These are phyloP conservation scores for Microhierax caerulescens DNA, from an alignment of 2,797 vertebrate species.

Conservation along the genomic window DNA sequence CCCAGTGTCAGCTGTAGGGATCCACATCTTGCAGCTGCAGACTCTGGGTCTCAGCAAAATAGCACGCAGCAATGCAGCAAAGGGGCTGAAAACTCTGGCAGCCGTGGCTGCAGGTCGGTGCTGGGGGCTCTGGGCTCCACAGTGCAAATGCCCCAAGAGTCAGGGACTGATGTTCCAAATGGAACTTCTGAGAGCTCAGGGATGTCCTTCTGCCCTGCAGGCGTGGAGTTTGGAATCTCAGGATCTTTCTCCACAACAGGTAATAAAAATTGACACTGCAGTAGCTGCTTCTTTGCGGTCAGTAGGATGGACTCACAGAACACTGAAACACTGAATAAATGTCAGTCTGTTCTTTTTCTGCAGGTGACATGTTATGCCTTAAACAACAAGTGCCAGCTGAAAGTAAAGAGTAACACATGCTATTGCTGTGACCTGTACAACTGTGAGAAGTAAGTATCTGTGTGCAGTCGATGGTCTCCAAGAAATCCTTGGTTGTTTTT, in stretches of 20 bases:
- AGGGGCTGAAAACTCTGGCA: neutral
- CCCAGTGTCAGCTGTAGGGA: accelerated
- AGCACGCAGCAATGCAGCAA: neutral
- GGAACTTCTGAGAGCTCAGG: neutral
- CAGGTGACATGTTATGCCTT: constrained; percentile 86
- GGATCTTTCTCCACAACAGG: neutral
- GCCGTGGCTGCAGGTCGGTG: neutral
- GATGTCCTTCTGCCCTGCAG: neutral
- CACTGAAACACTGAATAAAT: neutral
- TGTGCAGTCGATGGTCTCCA: neutral
- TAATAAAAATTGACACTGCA: neutral
- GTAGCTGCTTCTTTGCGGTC: neutral
- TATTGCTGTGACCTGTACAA: constrained; percentile 95
- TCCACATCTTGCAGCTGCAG: neutral
- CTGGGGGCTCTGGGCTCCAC: neutral
- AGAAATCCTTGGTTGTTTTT: neutral
- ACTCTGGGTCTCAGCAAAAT: neutral
- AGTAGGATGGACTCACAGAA: neutral
- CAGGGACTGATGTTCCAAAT: accelerated
- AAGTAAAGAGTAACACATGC: constrained; percentile 90
- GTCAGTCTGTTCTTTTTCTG: neutral
- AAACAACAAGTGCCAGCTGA: constrained; percentile 82
- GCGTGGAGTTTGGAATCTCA: neutral
- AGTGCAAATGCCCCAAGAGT: neutral
- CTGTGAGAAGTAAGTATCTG: constrained; percentile 85